phyloP scores from a whole-genome alignment of 1,140 invertebrate genomes.

The Neuroterus valhalla region DNA sequence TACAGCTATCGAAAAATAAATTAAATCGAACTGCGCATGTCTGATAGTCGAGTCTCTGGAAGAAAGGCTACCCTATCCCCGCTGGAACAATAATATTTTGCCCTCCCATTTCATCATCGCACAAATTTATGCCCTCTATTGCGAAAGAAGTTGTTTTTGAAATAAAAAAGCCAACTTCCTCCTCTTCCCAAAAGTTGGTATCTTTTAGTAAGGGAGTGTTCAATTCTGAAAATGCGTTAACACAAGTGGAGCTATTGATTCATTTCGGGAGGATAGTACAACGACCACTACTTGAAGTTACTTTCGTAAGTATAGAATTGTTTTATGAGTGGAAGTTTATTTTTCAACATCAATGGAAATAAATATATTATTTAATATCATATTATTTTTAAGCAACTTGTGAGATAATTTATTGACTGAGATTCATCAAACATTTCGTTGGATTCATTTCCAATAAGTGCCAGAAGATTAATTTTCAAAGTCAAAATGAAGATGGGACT shows the following conservation, averaged over 20 bases:
- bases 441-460: not conserved
- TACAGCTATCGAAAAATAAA: not conserved
- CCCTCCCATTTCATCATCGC: slow-evolving; percentile 5
- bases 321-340: not conserved
- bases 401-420: not conserved
- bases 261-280: slow-evolving; percentile 30
- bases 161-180: not conserved
- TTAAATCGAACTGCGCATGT: slow-evolving; percentile 49
- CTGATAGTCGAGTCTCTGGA: slow-evolving; percentile 38
- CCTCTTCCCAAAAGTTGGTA: too few relatives aligned
- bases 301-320: slow-evolving; percentile 12
- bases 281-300: not conserved
- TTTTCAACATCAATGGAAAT: not conserved
- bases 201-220: not conserved
- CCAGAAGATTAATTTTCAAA: not conserved
- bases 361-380: not conserved
- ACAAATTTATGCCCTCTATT: not conserved
- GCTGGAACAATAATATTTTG: not conserved
- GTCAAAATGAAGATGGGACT: slow-evolving; percentile 65
- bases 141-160: not conserved
- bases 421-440: too few relatives aligned
- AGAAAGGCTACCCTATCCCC: slow-evolving; percentile 37
- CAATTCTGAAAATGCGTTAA: slow-evolving; percentile 15
- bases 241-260: slow-evolving; percentile 60
- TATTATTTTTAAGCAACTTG: too few relatives aligned